Base-by-base conservation (phyloP, 2,888 invertebrate species). In the Diachrysia chrysitis region DNA sequence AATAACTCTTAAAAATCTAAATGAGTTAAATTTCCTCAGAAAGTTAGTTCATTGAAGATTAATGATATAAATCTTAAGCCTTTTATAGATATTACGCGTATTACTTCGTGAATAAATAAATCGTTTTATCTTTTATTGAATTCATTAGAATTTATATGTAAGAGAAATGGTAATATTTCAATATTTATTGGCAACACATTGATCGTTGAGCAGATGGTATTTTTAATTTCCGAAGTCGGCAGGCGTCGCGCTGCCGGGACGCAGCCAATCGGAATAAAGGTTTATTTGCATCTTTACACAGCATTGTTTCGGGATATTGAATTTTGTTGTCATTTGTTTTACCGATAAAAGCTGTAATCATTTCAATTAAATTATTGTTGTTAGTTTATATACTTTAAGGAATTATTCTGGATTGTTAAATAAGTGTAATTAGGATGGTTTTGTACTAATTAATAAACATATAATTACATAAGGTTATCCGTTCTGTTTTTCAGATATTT, bases 251-350 rank as follows among this genome's bases (percentile, higher is more conserved):
- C 23, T 66, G 63, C 59, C 66, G 57, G 61, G 65, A 71, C 69
- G 70, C 68, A 65, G 62, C 70, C 84, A 80, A 83, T 85, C 82
- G 79, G 78, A 68, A 73, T 73, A 77, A 81, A 69, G 76, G 72
- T 75, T 77, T 81, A 85, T 84, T 84, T 83, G 77, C 83, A 82
- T 81, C 72, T 79, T 72, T 72, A 69, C 69, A 72, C 69, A 62
- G 65, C 62, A 65, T 73, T 61, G 72, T 70, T 58, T 66, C 57
- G 63, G 25, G 60, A 64, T 71, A 76, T 73, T 63, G 58, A 53
- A 66, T 48, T 73, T 69, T 78, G 66, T 70, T 62, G 61, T 48
- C 1, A 17, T 32, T 48, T 62, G 73, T n/a, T n/a, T 42, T n/a
- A n/a, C n/a, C n/a, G n/a, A n/a, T 42, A 42, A 42, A 42, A 42